These are phyloP conservation scores for Saturnia pavonia DNA, from an alignment of 2,888 invertebrate genomes.

Conservation along the genomic window DNA sequence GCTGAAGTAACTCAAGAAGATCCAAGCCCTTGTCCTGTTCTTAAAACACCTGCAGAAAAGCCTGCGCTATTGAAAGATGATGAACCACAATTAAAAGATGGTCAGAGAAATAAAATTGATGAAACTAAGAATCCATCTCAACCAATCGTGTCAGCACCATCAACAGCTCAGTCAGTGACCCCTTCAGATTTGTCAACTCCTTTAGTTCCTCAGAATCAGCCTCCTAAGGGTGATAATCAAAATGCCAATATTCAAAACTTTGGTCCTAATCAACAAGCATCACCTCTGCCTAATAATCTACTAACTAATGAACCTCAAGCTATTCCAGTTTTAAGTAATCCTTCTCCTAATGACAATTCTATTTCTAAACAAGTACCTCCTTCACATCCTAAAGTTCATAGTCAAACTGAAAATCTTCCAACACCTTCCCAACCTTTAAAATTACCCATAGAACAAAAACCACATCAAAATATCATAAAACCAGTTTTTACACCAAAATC, in stretches of 20 bases:
- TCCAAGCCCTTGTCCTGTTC: conserved; percentile 38
- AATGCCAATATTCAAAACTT: conserved; percentile 42
- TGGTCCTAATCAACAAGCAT: conserved; percentile 45
- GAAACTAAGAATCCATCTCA: conserved; percentile 42
- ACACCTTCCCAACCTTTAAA: conserved; percentile 50
- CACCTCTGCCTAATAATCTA: conserved; percentile 39
- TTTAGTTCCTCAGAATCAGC: conserved; percentile 42
- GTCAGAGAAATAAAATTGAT: conserved; percentile 40
- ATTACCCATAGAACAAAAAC: conserved; percentile 49
- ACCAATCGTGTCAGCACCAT: conserved; percentile 27
- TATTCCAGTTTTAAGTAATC: conserved; percentile 35
- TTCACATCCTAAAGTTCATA: conserved; percentile 42
- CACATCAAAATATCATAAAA: conserved; percentile 47
- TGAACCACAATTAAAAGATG: conserved; percentile 44
- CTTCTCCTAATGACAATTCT: conserved; percentile 47
- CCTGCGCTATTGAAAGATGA: conserved; percentile 43
- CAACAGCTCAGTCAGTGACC: conserved; percentile 31
- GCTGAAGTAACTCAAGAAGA: conserved; percentile 75
- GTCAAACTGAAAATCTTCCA: conserved; percentile 45
- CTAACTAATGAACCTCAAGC: conserved; percentile 44
- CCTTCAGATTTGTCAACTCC: conserved; percentile 32
- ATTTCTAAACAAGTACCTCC: conserved; percentile 39
- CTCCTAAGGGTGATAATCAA: conserved; percentile 47
- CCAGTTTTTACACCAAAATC: conserved; percentile 56
- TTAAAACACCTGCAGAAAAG: conserved; percentile 51